Evolutionary conservation across 2,113 vertebrate genomes (phyloP).

Genomic region (Halcyon malimbica): DNA sequence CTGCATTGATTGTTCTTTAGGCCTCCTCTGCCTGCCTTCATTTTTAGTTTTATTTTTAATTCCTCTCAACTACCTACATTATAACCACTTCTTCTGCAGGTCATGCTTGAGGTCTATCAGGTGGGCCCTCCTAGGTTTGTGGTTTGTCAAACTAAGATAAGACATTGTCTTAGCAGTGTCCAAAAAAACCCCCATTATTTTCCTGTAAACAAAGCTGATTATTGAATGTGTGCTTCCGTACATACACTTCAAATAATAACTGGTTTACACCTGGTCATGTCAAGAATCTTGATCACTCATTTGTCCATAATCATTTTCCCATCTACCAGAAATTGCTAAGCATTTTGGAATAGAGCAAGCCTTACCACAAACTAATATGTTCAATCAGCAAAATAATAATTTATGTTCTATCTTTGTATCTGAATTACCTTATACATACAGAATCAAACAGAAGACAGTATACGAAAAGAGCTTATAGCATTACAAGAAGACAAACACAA

Average conservation of each 20-base stretch:
- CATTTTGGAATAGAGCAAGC: background rate
- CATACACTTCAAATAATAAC: background rate
- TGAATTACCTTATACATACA: slow-evolving; percentile 56
- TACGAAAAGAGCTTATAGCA: slow-evolving; percentile 93
- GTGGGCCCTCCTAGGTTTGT: background rate
- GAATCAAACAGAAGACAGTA: slow-evolving; percentile 96
- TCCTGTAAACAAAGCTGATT: background rate
- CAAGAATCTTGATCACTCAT: background rate
- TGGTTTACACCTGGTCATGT: background rate
- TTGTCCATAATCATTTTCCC: background rate
- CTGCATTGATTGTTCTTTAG: background rate
- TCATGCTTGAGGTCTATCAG: background rate
- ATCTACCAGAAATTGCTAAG: background rate
- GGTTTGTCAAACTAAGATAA: background rate
- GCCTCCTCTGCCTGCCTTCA: background rate
- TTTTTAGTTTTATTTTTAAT: background rate
- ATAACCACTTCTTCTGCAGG: background rate
- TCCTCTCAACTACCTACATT: background rate
- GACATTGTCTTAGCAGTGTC: background rate
- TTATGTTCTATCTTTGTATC: background rate
- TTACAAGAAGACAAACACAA: slow-evolving; percentile 98
- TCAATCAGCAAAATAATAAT: background rate
- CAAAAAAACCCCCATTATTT: background rate
- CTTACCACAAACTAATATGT: background rate
- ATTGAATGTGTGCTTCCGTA: background rate